Base-by-base conservation (phyloP, 1,140 invertebrate genomes). In the Leptopilina clavipes region DNA sequence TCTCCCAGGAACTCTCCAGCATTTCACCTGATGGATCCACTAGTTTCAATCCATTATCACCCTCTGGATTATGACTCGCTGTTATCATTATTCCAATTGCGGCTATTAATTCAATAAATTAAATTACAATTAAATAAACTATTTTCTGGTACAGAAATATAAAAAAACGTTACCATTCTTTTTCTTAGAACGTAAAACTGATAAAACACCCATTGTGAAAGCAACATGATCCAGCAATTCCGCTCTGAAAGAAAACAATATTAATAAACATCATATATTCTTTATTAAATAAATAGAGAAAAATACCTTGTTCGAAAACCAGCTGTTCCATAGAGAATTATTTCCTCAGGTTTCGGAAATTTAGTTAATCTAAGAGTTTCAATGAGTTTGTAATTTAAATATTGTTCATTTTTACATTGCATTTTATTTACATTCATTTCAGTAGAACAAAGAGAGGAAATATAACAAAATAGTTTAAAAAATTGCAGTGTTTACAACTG, bases 11-110 rank as follows among this genome's bases (percentile, higher is more conserved):
- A 75, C 93, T 88, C 81, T 98, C 96, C 78, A 99, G 87, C 98
- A 99, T 99, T 90, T 99, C 97, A 1, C 99, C 99, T 83, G 93
- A 92, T 1, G 97, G 97, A 90, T 99, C 98, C 71, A 99, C 93
- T 8, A 99, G 89, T 89, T 99, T 99, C 0, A 99, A 95, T 8
- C 99, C 99, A 91, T 99, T 99, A 88, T 99, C 99, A 1, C 93
- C 92, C 86, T 96, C 97, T 40, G 97, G 95, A 91, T 99, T 99
- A 86, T 99, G 99, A 3, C 98, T 99, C 0, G 99, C 99, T 18
- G 99, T 99, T 82, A 99, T 98, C 98, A 99, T 99, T 1, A 99
- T 93, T 45, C 98, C 98, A 86, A 98, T 95, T 18, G 93, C 92
- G 78, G 92, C 93, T 87, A 87, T 31, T 31, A 31, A 31, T 31